Conservation (phyloP, 2,888 invertebrate species). For the Cantharis flavilabris region DNA sequence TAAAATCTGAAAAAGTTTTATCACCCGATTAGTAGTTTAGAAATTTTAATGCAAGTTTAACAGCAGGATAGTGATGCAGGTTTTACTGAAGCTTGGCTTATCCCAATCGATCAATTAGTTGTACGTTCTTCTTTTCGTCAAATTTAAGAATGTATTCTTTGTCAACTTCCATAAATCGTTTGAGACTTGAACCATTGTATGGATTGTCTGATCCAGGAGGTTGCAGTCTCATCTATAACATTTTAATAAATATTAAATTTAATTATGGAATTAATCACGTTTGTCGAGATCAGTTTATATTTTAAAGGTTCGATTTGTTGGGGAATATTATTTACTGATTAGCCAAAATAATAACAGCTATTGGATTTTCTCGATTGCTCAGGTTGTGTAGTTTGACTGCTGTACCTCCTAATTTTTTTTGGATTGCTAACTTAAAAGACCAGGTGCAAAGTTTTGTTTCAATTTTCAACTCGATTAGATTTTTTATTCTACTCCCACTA, state of each 20-base stretch:
- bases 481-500: too few species aligned
- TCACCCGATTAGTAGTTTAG: background rate
- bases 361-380: too few species aligned
- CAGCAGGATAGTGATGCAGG: background rate
- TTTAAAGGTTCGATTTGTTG: background rate
- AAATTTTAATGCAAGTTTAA: background rate
- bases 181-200: constrained; percentile 59
- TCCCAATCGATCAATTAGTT: constrained; percentile 30
- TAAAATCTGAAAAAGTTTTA: background rate
- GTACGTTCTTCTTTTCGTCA: constrained; percentile 23
- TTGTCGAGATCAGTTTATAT: background rate
- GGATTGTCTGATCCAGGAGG: constrained; percentile 68
- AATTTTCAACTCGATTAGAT: too few species aligned
- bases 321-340: background rate
- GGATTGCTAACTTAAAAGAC: too few species aligned
- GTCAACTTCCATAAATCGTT: constrained; percentile 59
- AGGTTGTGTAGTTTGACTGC: too few species aligned
- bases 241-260: constrained; percentile 26
- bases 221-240: constrained; percentile 66
- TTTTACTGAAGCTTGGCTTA: constrained; percentile 8
- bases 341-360: too few species aligned
- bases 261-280: background rate
- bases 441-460: too few species aligned
- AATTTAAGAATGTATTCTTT: constrained; percentile 47
- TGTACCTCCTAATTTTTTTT: too few species aligned